A percentile compares a stretch with the other conserved stretches of the same genome.
phyloP scores from a whole-genome alignment of 2,888 invertebrate species.

The Rhyacophila evoluta region DNA sequence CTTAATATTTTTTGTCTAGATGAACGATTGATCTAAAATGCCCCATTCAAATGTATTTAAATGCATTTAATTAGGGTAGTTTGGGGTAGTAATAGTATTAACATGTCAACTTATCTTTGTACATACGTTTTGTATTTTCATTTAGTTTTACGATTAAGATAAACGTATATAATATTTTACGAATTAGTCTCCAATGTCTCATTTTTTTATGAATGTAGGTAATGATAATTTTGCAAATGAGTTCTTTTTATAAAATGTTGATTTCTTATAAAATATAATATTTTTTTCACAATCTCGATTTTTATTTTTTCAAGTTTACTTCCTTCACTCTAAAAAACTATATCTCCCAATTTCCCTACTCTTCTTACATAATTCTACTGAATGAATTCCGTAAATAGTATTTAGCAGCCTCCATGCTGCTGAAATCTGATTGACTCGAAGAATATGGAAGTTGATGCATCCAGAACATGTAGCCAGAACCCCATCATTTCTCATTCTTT shows the following conservation, averaged over 20 bases:
- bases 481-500: no score
- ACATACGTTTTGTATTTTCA: slow-evolving; percentile 24
- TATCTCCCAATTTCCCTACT: no score
- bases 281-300: slow-evolving; percentile 31
- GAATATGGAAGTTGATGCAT: no score
- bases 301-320: no score
- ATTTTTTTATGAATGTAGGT: slow-evolving; percentile 15
- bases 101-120: neutral
- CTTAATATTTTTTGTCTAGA: neutral
- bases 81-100: neutral
- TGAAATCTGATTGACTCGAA: no score
- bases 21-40: neutral
- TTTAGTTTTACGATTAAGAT: neutral
- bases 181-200: neutral
- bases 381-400: no score
- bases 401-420: no score
- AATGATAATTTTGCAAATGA: slow-evolving; percentile 27
- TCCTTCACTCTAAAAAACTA: no score
- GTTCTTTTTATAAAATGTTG: slow-evolving; percentile 46
- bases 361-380: no score
- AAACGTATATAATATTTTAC: neutral
- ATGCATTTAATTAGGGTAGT: neutral
- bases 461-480: no score
- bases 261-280: slow-evolving; percentile 47
- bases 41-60: neutral